Evolutionary conservation across 2,888 invertebrate genomes (phyloP).

Genomic region (Ophion ellenae): DNA sequence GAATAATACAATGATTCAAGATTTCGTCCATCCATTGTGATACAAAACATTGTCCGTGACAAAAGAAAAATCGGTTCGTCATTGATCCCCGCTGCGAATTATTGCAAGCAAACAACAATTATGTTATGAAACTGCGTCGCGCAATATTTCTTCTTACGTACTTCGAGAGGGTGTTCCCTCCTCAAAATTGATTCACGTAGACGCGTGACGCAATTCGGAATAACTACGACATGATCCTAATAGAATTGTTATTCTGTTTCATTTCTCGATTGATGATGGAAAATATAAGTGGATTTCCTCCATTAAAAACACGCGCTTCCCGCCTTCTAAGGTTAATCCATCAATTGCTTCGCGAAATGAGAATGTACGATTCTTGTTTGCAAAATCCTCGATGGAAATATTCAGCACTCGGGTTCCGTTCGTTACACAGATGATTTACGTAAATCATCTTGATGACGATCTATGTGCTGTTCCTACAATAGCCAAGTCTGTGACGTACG

Average conservation of each 20-base stretch:
- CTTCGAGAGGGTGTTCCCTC: neutral
- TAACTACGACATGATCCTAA: conserved; percentile 5
- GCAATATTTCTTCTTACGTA: neutral
- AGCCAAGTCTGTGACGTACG: conserved; percentile 22
- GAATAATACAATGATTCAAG: no score
- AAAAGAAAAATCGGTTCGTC: neutral
- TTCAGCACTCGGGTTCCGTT: neutral
- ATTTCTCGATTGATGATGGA: conserved; percentile 1
- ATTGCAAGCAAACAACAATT: conserved; percentile 6
- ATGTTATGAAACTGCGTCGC: neutral
- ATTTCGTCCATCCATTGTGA: no score
- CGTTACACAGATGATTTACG: conserved; percentile 1
- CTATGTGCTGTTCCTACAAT: neutral
- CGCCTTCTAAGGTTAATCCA: neutral
- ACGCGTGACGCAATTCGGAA: conserved; percentile 1
- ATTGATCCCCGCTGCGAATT: neutral
- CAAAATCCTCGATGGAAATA: conserved; percentile 15
- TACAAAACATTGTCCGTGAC: no score
- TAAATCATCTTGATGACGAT: conserved; percentile 10
- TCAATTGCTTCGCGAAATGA: neutral
- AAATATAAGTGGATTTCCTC: neutral
- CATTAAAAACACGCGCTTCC: neutral
- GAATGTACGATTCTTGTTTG: neutral
- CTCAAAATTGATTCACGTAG: neutral
- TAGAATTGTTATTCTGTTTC: conserved; percentile 29